Evolutionary conservation across 2,888 invertebrate genomes (phyloP).

Genomic region (Ceriagrion tenellum): DNA sequence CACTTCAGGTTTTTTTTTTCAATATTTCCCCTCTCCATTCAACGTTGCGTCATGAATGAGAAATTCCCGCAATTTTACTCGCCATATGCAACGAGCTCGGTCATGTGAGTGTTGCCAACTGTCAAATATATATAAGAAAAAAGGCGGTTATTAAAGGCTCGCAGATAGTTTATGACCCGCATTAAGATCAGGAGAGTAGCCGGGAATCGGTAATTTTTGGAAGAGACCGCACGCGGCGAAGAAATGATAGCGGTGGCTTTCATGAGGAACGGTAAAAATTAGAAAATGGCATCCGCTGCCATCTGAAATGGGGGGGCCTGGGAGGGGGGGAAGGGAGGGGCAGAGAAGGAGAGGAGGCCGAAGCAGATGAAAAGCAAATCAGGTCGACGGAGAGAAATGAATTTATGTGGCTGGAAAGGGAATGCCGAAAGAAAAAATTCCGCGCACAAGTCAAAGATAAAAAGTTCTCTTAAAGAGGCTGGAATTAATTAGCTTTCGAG

Average conservation of each 20-base stretch:
- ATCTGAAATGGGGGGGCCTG: too few relatives aligned
- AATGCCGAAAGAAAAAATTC: background rate
- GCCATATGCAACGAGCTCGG: too few relatives aligned
- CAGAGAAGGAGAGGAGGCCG: too few relatives aligned
- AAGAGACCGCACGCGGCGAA: background rate
- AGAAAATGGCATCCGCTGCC: background rate
- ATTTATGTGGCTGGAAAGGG: background rate
- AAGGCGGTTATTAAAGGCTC: background rate
- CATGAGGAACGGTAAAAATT: background rate
- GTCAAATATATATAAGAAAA: background rate
- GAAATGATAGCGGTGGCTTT: constrained; percentile 5
- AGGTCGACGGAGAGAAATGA: background rate
- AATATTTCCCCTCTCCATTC: too few relatives aligned
- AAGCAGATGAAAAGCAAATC: background rate
- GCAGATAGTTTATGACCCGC: background rate
- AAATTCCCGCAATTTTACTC: too few relatives aligned
- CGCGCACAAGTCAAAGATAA: background rate
- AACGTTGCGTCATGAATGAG: too few relatives aligned
- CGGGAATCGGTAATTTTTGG: background rate
- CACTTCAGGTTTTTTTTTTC: too few relatives aligned
- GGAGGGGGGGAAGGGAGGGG: background rate
- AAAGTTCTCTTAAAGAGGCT: background rate
- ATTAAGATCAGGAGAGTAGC: background rate
- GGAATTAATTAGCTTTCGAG: background rate
- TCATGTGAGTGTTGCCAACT: background rate